Base-by-base conservation (phyloP, 2,113 vertebrate species). In the Blennius ocellaris region DNA sequence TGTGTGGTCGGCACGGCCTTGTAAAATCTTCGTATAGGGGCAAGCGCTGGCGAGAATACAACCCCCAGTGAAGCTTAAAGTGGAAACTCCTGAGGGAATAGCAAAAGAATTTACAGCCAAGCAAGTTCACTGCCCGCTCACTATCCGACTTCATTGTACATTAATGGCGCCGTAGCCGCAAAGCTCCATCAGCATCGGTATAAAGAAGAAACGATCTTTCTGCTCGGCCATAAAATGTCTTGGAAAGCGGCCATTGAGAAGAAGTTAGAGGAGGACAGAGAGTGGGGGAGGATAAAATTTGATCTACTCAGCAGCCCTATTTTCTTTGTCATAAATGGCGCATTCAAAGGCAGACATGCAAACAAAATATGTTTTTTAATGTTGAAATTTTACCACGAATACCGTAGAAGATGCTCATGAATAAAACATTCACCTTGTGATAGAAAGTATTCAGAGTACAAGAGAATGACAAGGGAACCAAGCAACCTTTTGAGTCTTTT, bases 21-120 rank as follows among this genome's bases (percentile, higher is more conserved):
- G 76, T 80, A 61, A 71, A 76, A 53, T 76, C 67, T 54, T 50
- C 44, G 76, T 79, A 55, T 58, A 52, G 69, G 39, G 75, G 51
- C 78, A 72, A 30, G 21, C 4, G n/a, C 6, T 1, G 12, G 14
- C 11, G 36, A 56, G 21, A 67, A 79, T 62, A 39, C 9, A 52
- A 68, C 49, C 47, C 43, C 57, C 14, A 41, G 52, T 47, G 58
- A 78, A 62, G 63, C 62, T 76, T 54, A 75, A 80, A 30, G 72
- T 65, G 54, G 58, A 49, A 43, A 30, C 36, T 81, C 66, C 61
- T 73, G 16, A 30, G 64, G 73, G 43, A 12, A 71, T 48, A 17
- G 8, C 45, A 50, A 70, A 75, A 1, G 3, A n/a, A 30, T 78
- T 82, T 60, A 77, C 16, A 75, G 47, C 39, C 37, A 47, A 68